These are phyloP conservation scores for Parotocinclus haroldoi DNA, from an alignment of 2,797 vertebrate genomes.

Conservation along the genomic window DNA sequence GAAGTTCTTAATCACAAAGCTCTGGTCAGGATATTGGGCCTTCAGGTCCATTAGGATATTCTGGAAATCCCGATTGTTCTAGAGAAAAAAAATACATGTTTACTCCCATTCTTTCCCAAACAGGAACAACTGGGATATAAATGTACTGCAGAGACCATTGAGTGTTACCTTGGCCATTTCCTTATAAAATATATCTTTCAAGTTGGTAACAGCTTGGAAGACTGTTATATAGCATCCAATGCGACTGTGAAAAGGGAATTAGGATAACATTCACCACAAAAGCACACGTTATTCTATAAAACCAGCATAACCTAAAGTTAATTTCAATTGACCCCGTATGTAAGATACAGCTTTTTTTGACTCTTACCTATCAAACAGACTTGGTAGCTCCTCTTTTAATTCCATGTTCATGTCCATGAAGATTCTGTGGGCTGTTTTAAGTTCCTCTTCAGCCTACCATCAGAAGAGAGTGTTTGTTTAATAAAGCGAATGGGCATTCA, in stretches of 20 bases:
- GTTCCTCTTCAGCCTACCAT: slow-evolving; percentile 85
- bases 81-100: background rate
- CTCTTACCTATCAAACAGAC: slow-evolving; percentile 76
- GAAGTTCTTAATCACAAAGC: slow-evolving; percentile 82
- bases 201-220: slow-evolving; percentile 85
- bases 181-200: slow-evolving; percentile 86
- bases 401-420: slow-evolving; percentile 88
- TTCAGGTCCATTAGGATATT: slow-evolving; percentile 87
- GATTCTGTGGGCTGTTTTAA: slow-evolving; percentile 75
- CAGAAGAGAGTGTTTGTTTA: too few relatives aligned
- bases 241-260: slow-evolving; percentile 63
- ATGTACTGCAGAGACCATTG: background rate
- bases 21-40: slow-evolving; percentile 86
- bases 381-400: slow-evolving; percentile 83
- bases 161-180: slow-evolving; percentile 83
- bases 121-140: background rate
- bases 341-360: too few relatives aligned
- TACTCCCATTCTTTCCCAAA: background rate
- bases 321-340: too few relatives aligned
- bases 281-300: background rate
- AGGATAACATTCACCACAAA: background rate
- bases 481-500: too few relatives aligned
- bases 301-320: background rate
- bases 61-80: slow-evolving; percentile 86
- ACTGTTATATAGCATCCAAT: slow-evolving; percentile 87